Percentiles rank a stretch among this genome's conserved stretches.
Evolutionary conservation across 2,113 vertebrate species (phyloP).

Genomic region (Takifugu flavidus): DNA sequence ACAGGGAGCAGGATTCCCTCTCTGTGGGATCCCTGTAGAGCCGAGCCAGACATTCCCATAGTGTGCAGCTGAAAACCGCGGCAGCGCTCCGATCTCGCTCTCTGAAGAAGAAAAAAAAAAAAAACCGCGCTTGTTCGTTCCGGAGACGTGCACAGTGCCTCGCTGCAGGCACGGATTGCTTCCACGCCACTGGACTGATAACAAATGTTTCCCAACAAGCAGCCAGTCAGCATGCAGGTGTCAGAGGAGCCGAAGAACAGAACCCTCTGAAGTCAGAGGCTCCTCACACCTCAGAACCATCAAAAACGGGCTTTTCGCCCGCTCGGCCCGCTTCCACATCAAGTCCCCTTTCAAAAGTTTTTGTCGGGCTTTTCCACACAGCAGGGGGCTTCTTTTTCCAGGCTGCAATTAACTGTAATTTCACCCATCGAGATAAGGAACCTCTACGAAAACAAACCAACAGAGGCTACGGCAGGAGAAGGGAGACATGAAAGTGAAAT

Average conservation of each 20-base stretch:
- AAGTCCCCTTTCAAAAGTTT: conserved; percentile 29
- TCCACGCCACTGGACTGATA: conserved; percentile 31
- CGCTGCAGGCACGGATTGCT: conserved; percentile 42
- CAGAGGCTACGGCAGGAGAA: conserved; percentile 43
- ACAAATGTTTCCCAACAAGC: conserved; percentile 35
- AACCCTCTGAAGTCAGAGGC: conserved; percentile 7
- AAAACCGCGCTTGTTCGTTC: neutral
- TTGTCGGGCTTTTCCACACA: conserved; percentile 27
- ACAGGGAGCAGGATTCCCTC: conserved; percentile 65
- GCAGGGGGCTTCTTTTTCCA: conserved; percentile 43
- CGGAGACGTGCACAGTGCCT: neutral
- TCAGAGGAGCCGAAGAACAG: conserved; percentile 5
- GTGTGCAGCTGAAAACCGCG: conserved; percentile 33
- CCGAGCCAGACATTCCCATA: conserved; percentile 60
- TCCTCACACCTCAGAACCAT: conserved; percentile 6
- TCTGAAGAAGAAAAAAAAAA: conserved; percentile 1
- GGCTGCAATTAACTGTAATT: conserved; percentile 70
- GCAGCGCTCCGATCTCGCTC: conserved; percentile 6
- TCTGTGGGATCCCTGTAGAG: conserved; percentile 59
- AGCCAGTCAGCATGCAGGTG: conserved; percentile 55
- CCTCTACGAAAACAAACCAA: conserved; percentile 62
- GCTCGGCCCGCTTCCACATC: conserved; percentile 13
- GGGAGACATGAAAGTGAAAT: conserved; percentile 71
- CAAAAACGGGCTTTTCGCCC: conserved; percentile 12
- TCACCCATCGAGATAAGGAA: conserved; percentile 64